Evolutionary conservation across 2,888 invertebrate genomes (phyloP), one percentile per base, ranked within the genome.

Genomic region (Nasonia oneida): DNA sequence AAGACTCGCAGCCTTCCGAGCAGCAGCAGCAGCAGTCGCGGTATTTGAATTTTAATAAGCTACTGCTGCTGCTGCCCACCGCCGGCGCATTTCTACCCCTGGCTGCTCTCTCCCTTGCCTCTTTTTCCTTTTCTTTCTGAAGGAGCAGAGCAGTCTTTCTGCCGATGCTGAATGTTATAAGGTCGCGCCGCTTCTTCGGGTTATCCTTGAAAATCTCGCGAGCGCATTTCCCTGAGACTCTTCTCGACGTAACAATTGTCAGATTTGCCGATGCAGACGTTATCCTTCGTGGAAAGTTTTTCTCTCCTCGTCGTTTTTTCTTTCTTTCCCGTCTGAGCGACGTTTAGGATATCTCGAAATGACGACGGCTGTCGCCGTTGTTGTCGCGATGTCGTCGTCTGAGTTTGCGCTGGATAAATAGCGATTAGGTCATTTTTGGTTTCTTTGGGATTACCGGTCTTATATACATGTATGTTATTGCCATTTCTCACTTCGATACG

Each of bases 31-130:
- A n/a, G 47, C 76, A 47, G 64, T 88, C 80, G 87, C 88, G 89
- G 88, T 90, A 90, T 91, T 90, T 91, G 90, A 90, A 90, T 90
- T 90, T 91, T 90, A 90, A 90, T 91, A 91, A 88, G 88, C 86
- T 80, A 85, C 85, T 42, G 86, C 86, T 10, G 42, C 37, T 81
- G 42, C 23, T 71, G 50, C 50, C 15, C 61, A 18, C 76, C 23
- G n/a, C 15, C 50, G 18, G n/a, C 50, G 23, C 70, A 15, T 71
- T 33, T 61, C 39, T 53, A 15, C 71, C 14, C 67, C 29, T 42
- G 29, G n/a, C n/a, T 70, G 57, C 47, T 79, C 23, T 53, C n/a
- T 77, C 37, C 53, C 37, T 37, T 0, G 12, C 18, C 37, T 6
- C n/a, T 73, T 71, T 18, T 39, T 71, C 18, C 14, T 3, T 67